A percentile compares a stretch with the other conserved stretches of the same genome.
phyloP scores from a whole-genome alignment of 2,888 invertebrate species.

The Drosophila prostipennis region DNA sequence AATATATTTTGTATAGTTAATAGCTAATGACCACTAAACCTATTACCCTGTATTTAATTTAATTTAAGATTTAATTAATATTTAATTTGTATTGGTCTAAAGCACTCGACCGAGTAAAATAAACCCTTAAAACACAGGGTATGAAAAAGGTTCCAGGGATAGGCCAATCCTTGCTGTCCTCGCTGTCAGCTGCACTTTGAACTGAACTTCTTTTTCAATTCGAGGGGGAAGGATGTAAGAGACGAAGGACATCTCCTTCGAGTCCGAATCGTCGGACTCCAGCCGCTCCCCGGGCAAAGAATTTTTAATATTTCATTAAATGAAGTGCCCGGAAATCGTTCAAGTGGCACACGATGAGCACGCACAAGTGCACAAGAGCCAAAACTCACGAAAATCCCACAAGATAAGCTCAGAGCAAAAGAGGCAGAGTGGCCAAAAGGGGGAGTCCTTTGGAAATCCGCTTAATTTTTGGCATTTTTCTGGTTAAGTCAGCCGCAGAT shows the following conservation, averaged over 20 bases:
- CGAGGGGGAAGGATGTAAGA: neutral
- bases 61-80: no score
- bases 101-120: neutral
- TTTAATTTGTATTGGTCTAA: no score
- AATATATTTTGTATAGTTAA: no score
- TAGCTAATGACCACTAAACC: no score
- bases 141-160: constrained; percentile 13
- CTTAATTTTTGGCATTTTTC: constrained; percentile 74
- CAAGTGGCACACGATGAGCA: constrained; percentile 74
- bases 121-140: constrained; percentile 10
- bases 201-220: constrained; percentile 31
- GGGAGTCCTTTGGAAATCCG: constrained; percentile 38
- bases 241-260: constrained; percentile 24
- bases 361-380: constrained; percentile 66
- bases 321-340: constrained; percentile 82
- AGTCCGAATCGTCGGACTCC: constrained; percentile 22
- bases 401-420: constrained; percentile 29
- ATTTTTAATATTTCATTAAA: constrained; percentile 84
- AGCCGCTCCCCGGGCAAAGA: constrained; percentile 52
- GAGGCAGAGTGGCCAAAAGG: neutral
- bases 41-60: no score
- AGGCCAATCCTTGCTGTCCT: constrained; percentile 36
- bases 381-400: constrained; percentile 20
- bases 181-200: constrained; percentile 48
- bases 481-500: constrained; percentile 71